Evolutionary conservation across 2,888 invertebrate genomes (phyloP), one percentile per base, ranked within the genome.

Genomic region (Drosophila basisetae): DNA sequence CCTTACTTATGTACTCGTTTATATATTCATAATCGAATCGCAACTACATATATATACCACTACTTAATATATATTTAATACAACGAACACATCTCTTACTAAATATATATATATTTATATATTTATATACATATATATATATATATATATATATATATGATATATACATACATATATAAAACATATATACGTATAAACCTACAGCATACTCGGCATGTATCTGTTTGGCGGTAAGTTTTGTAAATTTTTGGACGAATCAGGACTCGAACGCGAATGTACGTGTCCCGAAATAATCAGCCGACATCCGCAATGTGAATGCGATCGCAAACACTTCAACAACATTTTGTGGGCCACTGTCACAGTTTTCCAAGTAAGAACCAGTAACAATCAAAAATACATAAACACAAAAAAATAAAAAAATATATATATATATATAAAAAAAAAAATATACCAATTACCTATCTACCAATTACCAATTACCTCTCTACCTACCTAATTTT

Each of bases 161-260:
- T 72, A 84, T 72, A 77, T 73, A 71, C 80, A 76, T 63, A 78
- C 66, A 70, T 63, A 81, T 74, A 78, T 72, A 72, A 65, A 58
- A 82, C 66, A 77, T 77, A 82, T 71, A 80, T 76, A 75, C 75
- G 75, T 91, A 90, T 87, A 91, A 86, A 87, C 92, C 92, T 91
- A 91, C 97, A 99, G 99, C 96, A 98, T 98, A 95, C 97, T 99
- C 96, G 99, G 99, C 95, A 99, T 98, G 98, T 98, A 98, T 96
- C 97, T 99, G 95, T 99, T 99, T 96, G 98, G 98, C 95, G 98
- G 98, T 97, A 98, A 98, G 97, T 98, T 99, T 97, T 98, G 98
- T 97, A 98, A 97, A 96, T 97, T 96, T 96, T 95, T 96, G 95
- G 97, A 98, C 95, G 96, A 96, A 94, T 95, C 95, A 93, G 96